Evolutionary conservation across 2,797 vertebrate genomes (phyloP), one percentile per base, ranked within the genome.

Genomic region (Sciurus carolinensis): DNA sequence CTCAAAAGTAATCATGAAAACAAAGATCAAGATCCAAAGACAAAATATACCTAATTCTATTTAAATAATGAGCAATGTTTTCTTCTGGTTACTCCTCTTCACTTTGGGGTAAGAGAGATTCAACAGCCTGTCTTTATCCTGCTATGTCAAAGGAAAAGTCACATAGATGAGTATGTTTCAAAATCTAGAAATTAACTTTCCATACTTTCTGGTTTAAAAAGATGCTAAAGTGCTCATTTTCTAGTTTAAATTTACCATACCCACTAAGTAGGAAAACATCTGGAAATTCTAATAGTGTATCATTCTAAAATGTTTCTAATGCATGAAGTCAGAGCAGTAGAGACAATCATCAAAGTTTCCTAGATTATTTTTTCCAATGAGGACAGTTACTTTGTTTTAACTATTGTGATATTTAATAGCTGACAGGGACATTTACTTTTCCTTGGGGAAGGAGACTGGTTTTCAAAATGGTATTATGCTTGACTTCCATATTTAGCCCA

Each of bases 401-500:
- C 98, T 98, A 98, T 97, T 98, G 98, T 97, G 95, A 98, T 64
- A 22, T 96, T 79, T 90, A 72, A 75, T 97, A 95, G 97, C 91
- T 96, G 96, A 98, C 97, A 79, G 95, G 36, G 15, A 96, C 93
- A 13, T 95, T n/a, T 36, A n/a, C 69, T 87, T 92, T 90, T 82
- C 59, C 71, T 91, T 95, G 89, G 90, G 62, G 77, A 93, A 95
- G 50, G 59, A 95, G 96, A 97, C 93, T 95, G 94, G 82, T 96
- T 95, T 93, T 84, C 95, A 97, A 47, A 87, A 87, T 30, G 42
- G 85, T 73, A 90, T 97, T 98, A 97, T 1, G 96, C 97, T 97
- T 98, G 98, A 90, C 96, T 97, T 97, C 97, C 98, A 95, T 99
- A 99, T 97, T 99, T 99, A 96, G 99, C 95, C 89, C 99, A 99